Percentiles rank a stretch among this genome's conserved stretches.
phyloP scores from a whole-genome alignment of 1,140 invertebrate genomes.

The Atta cephalotes region DNA sequence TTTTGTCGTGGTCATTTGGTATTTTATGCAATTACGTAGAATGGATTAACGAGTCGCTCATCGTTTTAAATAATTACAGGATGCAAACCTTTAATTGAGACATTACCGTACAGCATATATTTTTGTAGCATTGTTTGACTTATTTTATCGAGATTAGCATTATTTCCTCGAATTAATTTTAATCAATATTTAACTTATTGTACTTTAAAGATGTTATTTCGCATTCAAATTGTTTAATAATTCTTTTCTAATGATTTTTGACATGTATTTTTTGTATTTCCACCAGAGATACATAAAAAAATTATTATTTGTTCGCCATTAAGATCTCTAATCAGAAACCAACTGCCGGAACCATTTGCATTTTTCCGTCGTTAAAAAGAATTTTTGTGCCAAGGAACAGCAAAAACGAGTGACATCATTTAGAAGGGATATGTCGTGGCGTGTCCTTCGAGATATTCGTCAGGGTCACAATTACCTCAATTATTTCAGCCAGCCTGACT shows the following conservation, averaged over 20 bases:
- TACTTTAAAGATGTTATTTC: background rate
- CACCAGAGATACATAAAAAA: background rate
- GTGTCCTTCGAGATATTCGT: slow-evolving; percentile 77
- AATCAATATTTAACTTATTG: background rate
- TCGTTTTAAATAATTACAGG: slow-evolving; percentile 40
- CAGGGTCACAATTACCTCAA: slow-evolving; percentile 77
- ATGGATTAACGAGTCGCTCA: slow-evolving; percentile 16
- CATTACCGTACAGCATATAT: background rate
- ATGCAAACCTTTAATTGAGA: slow-evolving; percentile 42
- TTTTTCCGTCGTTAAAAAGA: slow-evolving; percentile 61
- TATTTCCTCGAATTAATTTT: background rate
- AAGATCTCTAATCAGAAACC: slow-evolving; percentile 33
- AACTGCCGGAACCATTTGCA: slow-evolving; percentile 61
- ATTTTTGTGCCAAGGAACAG: slow-evolving; percentile 57
- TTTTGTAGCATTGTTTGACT: background rate
- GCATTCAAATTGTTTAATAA: background rate
- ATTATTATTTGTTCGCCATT: slow-evolving; percentile 45
- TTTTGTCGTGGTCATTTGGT: slow-evolving; percentile 17
- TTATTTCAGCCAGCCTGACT: slow-evolving; percentile 81
- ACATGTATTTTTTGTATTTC: background rate
- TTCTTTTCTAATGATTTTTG: background rate
- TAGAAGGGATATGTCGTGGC: slow-evolving; percentile 66
- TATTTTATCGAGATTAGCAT: background rate
- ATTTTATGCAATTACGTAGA: slow-evolving; percentile 27
- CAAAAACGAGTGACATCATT: slow-evolving; percentile 65